Percentiles rank a stretch among this genome's conserved stretches.
phyloP scores from a whole-genome alignment of 2,888 invertebrate species.

The Drosophila meridionalis region DNA sequence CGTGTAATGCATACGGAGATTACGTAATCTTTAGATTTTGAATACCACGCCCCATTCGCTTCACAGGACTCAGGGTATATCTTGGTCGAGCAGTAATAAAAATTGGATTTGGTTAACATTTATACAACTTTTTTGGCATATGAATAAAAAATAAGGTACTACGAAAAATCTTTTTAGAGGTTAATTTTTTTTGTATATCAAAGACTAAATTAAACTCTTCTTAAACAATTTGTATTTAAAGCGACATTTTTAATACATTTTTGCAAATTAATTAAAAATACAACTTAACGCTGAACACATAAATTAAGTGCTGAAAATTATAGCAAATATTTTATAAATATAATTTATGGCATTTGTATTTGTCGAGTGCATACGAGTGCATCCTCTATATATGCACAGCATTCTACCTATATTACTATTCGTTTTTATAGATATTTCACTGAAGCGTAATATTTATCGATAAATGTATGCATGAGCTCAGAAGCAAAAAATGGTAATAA shows the following conservation, averaged over 20 bases:
- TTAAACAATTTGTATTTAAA: not conserved
- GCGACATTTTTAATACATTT: no score
- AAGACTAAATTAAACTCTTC: no score
- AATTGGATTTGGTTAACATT: no score
- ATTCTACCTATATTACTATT: not conserved
- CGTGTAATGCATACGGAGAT: no score
- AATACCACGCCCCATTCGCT: no score
- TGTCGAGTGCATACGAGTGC: constrained; percentile 13
- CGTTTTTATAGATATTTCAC: constrained; percentile 10
- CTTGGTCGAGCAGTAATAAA: no score
- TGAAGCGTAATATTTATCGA: constrained; percentile 37
- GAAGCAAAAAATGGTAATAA: constrained; percentile 18
- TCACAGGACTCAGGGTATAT: no score
- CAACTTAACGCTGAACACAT: not conserved
- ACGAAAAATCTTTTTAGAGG: no score
- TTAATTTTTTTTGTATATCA: not conserved
- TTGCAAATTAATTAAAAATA: not conserved
- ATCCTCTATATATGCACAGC: not conserved
- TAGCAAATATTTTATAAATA: constrained; percentile 7
- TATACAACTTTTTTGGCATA: no score
- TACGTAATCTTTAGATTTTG: no score
- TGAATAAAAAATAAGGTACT: no score
- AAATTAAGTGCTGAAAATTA: constrained; percentile 24
- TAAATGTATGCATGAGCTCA: constrained; percentile 23
- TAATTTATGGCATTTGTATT: constrained; percentile 35